Conservation (phyloP, 2,113 vertebrate species). For the Coptodon bakossiorum region DNA sequence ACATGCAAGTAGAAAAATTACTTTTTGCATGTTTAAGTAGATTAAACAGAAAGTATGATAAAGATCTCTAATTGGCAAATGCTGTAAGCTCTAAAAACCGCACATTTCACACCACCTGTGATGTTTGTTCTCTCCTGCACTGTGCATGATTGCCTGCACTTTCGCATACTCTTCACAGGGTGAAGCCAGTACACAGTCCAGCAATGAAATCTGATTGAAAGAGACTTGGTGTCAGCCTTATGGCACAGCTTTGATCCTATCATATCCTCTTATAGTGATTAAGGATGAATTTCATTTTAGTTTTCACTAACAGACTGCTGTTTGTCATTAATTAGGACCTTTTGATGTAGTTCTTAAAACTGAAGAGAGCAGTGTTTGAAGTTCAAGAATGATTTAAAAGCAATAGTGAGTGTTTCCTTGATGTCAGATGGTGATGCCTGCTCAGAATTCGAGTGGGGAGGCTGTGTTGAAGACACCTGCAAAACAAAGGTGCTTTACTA, state of each 20-base stretch:
- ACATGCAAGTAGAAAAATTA: rapidly evolving
- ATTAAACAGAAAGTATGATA: rapidly evolving
- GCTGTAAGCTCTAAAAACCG: neutral
- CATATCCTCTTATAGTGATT: neutral
- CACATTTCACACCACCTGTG: neutral
- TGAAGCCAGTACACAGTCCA: neutral
- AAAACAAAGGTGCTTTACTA: rapidly evolving
- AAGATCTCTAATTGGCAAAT: neutral
- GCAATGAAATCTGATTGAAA: neutral
- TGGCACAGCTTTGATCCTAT: neutral
- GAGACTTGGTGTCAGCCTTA: neutral
- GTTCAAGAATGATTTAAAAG: neutral
- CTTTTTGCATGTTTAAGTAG: neutral
- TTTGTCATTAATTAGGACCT: rapidly evolving
- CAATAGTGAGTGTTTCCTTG: neutral
- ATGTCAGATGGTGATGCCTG: neutral
- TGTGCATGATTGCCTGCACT: neutral
- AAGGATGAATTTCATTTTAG: neutral
- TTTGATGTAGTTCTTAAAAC: neutral
- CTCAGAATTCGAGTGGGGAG: rapidly evolving
- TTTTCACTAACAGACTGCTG: neutral
- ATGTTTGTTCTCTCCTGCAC: neutral
- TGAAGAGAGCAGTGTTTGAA: rapidly evolving
- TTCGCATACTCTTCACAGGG: rapidly evolving
- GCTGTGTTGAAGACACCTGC: neutral